A percentile compares a stretch with the other conserved stretches of the same genome.
Evolutionary conservation across 2,113 vertebrate genomes (phyloP).

Genomic region (Dipodomys ordii): DNA sequence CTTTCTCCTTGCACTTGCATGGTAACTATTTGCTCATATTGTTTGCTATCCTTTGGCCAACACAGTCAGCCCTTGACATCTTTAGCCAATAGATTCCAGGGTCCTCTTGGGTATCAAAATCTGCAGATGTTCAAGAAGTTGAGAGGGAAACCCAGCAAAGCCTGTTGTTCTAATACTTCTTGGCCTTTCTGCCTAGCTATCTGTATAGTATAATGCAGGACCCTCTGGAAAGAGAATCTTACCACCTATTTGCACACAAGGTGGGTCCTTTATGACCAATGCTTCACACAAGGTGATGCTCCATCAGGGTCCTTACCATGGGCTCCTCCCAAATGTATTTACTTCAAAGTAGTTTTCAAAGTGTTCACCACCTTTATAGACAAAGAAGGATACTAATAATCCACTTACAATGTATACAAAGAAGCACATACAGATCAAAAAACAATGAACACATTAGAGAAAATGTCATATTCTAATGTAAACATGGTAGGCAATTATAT

Average conservation of each 20-base stretch:
- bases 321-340: neutral
- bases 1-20: fast-evolving
- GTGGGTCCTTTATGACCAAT: neutral
- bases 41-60: neutral
- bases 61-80: neutral
- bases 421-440: neutral
- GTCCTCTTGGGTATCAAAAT: neutral
- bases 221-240: neutral
- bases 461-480: slow-evolving; percentile 3
- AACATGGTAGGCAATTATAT: neutral
- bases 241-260: neutral
- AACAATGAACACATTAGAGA: neutral
- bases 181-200: neutral
- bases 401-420: slow-evolving; percentile 25
- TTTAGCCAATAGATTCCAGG: neutral
- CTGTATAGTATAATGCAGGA: neutral
- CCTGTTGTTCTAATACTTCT: neutral
- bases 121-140: neutral
- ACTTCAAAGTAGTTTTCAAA: neutral
- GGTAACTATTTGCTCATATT: neutral
- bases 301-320: neutral
- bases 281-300: neutral
- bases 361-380: neutral
- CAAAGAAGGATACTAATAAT: slow-evolving; percentile 14
- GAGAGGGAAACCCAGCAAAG: neutral